Evolutionary conservation across 2,888 invertebrate species (phyloP).

Genomic region (Hyles lineata): DNA sequence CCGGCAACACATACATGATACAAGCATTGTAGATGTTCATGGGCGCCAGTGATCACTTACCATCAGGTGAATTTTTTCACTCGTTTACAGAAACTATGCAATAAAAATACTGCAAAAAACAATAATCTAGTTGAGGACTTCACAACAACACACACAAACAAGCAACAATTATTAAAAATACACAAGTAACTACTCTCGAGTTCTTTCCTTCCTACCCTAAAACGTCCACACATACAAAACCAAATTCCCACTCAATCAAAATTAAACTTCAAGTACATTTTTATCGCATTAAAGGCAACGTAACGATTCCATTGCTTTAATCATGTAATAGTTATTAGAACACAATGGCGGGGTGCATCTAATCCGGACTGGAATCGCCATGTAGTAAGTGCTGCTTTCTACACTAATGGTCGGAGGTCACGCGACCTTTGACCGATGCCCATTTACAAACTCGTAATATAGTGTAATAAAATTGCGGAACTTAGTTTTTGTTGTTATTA

Average conservation of each 20-base stretch:
- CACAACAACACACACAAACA: too few species aligned
- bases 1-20: too few species aligned
- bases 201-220: neutral
- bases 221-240: neutral
- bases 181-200: neutral
- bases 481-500: slow-evolving; percentile 14
- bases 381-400: slow-evolving; percentile 34
- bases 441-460: slow-evolving; percentile 25
- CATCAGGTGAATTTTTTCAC: too few species aligned
- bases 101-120: too few species aligned
- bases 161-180: neutral
- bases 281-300: neutral
- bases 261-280: neutral
- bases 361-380: slow-evolving; percentile 29
- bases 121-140: too few species aligned
- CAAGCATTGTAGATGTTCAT: too few species aligned
- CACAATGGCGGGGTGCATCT: slow-evolving; percentile 26
- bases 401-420: slow-evolving; percentile 35
- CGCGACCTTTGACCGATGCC: slow-evolving; percentile 34
- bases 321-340: slow-evolving; percentile 23
- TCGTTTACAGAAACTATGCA: too few species aligned
- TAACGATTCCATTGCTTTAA: slow-evolving; percentile 23
- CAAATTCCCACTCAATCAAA: slow-evolving; percentile 2
- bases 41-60: too few species aligned
- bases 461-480: slow-evolving; percentile 5